Evolutionary conservation across 1,140 invertebrate genomes (phyloP).

Genomic region (Hydropsyche tenuis): DNA sequence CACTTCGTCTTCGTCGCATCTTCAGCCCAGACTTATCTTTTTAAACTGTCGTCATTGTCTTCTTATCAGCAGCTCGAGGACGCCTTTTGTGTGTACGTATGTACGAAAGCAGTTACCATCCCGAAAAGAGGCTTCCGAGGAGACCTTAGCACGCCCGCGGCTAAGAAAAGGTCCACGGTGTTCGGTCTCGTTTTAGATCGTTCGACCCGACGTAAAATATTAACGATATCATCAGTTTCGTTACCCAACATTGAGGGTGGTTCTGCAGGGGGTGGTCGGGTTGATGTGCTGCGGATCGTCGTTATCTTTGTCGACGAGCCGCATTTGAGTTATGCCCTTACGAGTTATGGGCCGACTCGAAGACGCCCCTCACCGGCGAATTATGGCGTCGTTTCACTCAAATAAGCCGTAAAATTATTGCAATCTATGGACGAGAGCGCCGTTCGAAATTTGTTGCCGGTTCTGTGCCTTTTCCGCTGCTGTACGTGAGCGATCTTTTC

Average conservation of each 20-base stretch:
- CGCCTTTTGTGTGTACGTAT: too few relatives aligned
- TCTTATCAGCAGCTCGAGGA: too few relatives aligned
- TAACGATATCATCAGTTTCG: slow-evolving; percentile 45
- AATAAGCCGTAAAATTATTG: slow-evolving; percentile 11
- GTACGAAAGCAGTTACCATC: too few relatives aligned
- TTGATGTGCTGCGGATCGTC: slow-evolving; percentile 36
- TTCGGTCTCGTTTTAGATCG: slow-evolving; percentile 14
- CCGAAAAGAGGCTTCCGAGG: too few relatives aligned
- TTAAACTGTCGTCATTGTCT: too few relatives aligned
- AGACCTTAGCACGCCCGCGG: too few relatives aligned
- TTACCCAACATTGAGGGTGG: slow-evolving; percentile 6
- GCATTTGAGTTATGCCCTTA: background rate
- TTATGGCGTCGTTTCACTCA: slow-evolving; percentile 5
- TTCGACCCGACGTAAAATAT: slow-evolving; percentile 42
- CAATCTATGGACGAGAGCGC: background rate
- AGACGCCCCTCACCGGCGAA: background rate
- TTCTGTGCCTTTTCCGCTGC: too few relatives aligned
- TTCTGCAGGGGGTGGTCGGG: slow-evolving; percentile 22
- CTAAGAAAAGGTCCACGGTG: too few relatives aligned
- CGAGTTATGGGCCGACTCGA: background rate
- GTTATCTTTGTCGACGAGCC: background rate
- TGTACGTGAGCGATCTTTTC: too few relatives aligned
- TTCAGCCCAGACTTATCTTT: too few relatives aligned
- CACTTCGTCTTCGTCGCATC: too few relatives aligned
- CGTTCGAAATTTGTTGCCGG: too few relatives aligned